A percentile compares a stretch with the other conserved stretches of the same genome.
These are phyloP conservation scores for Mustelus asterias DNA, from an alignment of 2,113 vertebrate genomes.

Conservation along the genomic window DNA sequence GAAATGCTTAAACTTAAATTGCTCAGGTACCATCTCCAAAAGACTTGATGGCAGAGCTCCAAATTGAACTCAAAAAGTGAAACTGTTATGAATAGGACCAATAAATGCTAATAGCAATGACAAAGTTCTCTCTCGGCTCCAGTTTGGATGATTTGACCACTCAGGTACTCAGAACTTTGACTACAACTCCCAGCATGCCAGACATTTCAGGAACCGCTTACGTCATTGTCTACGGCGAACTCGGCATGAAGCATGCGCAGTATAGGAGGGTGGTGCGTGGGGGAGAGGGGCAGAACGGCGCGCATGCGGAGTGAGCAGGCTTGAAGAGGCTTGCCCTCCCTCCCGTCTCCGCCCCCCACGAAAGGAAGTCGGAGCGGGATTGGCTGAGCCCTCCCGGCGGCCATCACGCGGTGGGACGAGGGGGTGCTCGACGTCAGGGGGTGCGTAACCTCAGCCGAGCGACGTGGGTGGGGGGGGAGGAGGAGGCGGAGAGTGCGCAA, in stretches of 20 bases:
- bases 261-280: not conserved
- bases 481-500: not conserved
- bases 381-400: not conserved
- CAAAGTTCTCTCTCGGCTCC: not conserved
- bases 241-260: not conserved
- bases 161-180: no score
- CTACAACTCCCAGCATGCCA: no score
- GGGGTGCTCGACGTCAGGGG: not conserved
- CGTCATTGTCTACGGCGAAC: not conserved
- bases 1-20: not conserved
- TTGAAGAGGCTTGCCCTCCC: not conserved
- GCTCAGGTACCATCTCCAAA: not conserved
- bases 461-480: constrained; percentile 35
- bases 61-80: not conserved
- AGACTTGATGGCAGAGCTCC: not conserved
- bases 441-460: not conserved
- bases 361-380: not conserved
- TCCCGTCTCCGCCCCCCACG: not conserved
- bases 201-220: not conserved
- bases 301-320: not conserved
- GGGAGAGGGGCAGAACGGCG: not conserved
- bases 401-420: not conserved
- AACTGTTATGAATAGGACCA: not conserved
- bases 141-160: not conserved
- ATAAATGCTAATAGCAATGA: not conserved